Evolutionary conservation across 2,888 invertebrate species (phyloP).

Genomic region (Drosophila limbata): DNA sequence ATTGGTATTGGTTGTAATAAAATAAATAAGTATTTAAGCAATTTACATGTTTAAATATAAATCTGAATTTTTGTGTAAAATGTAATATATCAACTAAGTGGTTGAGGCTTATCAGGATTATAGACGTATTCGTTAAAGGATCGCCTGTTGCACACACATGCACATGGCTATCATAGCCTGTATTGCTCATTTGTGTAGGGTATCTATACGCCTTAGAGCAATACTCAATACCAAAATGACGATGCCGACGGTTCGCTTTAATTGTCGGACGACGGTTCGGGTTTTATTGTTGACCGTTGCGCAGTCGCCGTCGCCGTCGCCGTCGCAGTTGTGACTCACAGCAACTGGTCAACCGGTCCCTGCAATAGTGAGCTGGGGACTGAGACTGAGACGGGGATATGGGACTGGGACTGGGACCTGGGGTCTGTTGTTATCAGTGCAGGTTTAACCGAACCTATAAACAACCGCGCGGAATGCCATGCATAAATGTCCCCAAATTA

Average conservation of each 20-base stretch:
- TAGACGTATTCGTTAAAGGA: no score
- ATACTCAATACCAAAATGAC: conserved; percentile 47
- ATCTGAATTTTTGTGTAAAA: no score
- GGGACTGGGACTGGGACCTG: conserved; percentile 5
- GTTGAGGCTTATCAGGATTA: no score
- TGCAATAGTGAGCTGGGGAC: conserved; percentile 9
- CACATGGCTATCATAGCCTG: background rate
- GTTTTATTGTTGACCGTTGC: conserved; percentile 52
- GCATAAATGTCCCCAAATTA: conserved; percentile 86
- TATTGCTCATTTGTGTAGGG: background rate
- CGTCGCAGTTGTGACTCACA: conserved; percentile 39
- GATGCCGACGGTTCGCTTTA: conserved; percentile 64
- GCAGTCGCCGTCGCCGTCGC: conserved; percentile 37
- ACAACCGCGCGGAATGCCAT: conserved; percentile 85
- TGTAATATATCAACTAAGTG: no score
- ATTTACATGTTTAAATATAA: no score
- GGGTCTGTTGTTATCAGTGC: conserved; percentile 83
- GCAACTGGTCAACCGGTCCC: conserved; percentile 56
- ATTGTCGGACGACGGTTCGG: conserved; percentile 62
- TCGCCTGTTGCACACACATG: no score
- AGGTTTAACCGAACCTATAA: conserved; percentile 85
- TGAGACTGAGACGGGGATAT: background rate
- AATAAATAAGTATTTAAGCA: no score
- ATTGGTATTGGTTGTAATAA: no score
- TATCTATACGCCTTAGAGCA: conserved; percentile 16